Evolutionary conservation across 2,888 invertebrate species (phyloP), one percentile per base, ranked within the genome.

Genomic region (Diaphora mendica): DNA sequence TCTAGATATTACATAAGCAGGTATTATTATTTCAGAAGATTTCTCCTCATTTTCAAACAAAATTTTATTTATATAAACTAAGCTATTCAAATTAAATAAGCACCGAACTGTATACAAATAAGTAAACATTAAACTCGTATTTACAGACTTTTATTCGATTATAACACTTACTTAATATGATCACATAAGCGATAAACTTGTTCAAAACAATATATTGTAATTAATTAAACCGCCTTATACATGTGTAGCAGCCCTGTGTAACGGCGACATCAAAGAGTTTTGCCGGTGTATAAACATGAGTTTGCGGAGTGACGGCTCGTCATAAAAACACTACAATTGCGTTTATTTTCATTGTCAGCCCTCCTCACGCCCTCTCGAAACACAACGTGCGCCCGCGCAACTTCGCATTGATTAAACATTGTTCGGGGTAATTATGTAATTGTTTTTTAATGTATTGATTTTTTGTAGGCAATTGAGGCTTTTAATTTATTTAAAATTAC

Each of bases 261-360:
- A 65, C 76, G 69, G 73, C 68, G 73, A 83, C 83, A 79, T 84
- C 83, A 84, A 83, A 84, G 83, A 73, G 75, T 78, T 75, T 80
- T 65, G 71, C 74, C 77, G 79, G 77, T 75, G 74, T 77, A 73
- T 79, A 83, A 81, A 83, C 83, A 83, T 71, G 74, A 67, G 69
- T 65, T 71, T 77, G 81, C 42, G 65, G 82, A 83, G 81, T 84
- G 83, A 83, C 74, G 84, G 76, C 64, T 15, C 77, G 75, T 83
- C 84, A 83, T 83, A 83, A 83, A 83, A 83, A 84, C 83, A 81
- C 77, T 72, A 84, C 72, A 73, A 73, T 70, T 67, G 70, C 77
- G 83, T 84, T 84, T 83, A 84, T 83, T 83, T 83, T 83, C 78
- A 82, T 82, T 82, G 77, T 79, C 72, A 75, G 72, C 75, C 68